Evolutionary conservation across 2,113 vertebrate genomes (phyloP).

Genomic region (Ramphastos sulfuratus): DNA sequence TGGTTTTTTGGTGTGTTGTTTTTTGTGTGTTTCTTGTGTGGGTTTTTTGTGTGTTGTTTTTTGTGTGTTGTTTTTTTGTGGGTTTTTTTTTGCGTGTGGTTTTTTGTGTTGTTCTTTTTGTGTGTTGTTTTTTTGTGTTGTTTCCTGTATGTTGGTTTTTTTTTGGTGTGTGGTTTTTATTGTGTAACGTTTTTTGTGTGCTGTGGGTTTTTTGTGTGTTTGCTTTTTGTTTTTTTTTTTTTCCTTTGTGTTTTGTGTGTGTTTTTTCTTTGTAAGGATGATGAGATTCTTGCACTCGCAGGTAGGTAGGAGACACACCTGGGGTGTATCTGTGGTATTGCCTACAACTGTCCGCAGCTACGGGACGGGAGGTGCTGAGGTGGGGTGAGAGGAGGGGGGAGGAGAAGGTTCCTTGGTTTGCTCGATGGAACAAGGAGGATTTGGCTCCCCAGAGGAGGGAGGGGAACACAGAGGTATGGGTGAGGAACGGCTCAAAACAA

Average conservation of each 20-base stretch:
- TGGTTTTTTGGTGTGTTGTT: no score
- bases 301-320: conserved; percentile 54
- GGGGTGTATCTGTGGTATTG: conserved; percentile 76
- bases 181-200: no score
- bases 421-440: conserved; percentile 46
- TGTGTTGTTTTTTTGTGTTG: conserved; percentile 48
- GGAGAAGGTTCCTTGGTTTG: conserved; percentile 55
- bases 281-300: conserved; percentile 75
- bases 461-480: not conserved
- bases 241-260: conserved; percentile 65
- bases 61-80: no score
- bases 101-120: no score
- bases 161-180: no score
- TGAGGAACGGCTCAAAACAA: conserved; percentile 52
- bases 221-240: conserved; percentile 10
- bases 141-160: not conserved
- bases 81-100: no score
- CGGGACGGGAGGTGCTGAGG: conserved; percentile 66
- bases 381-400: not conserved
- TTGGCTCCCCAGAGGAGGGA: conserved; percentile 14
- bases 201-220: no score
- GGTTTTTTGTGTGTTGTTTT: not conserved
- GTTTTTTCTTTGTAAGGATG: conserved; percentile 67
- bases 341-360: conserved; percentile 80
- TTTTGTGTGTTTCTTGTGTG: no score